phyloP scores from a whole-genome alignment of 2,113 vertebrate genomes.

The Globicephala melas region DNA sequence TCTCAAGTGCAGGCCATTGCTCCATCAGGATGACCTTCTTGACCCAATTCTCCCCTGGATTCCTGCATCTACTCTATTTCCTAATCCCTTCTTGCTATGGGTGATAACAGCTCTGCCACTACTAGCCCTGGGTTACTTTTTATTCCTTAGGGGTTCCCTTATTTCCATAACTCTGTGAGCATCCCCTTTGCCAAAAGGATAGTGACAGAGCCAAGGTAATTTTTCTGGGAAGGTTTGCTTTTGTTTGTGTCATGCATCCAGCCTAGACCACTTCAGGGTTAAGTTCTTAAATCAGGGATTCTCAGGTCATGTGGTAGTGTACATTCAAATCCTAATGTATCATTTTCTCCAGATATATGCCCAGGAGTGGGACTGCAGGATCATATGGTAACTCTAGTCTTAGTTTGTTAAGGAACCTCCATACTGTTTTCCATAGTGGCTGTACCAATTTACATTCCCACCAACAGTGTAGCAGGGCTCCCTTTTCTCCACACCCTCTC shows the following conservation, averaged over 20 bases:
- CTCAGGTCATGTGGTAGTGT: neutral
- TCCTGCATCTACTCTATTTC: neutral
- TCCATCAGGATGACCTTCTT: neutral
- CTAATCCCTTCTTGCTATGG: neutral
- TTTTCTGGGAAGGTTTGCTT: neutral
- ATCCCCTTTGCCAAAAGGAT: neutral
- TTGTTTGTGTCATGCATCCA: neutral
- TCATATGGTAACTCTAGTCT: neutral
- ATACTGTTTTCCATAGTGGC: neutral
- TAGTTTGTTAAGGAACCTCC: neutral
- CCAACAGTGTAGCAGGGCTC: neutral
- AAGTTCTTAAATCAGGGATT: neutral
- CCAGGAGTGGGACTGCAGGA: neutral
- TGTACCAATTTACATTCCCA: neutral
- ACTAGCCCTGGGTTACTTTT: neutral
- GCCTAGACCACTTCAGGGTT: neutral
- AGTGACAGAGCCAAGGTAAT: neutral
- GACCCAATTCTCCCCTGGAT: neutral
- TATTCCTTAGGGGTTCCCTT: neutral
- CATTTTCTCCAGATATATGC: neutral
- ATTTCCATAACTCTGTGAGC: neutral
- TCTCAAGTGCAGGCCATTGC: neutral
- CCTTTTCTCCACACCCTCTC: neutral
- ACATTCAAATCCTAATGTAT: neutral
- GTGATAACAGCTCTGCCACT: neutral